These are phyloP conservation scores for Metridium senile DNA, from an alignment of 92 coral and sea anemone species.

Conservation along the genomic window DNA sequence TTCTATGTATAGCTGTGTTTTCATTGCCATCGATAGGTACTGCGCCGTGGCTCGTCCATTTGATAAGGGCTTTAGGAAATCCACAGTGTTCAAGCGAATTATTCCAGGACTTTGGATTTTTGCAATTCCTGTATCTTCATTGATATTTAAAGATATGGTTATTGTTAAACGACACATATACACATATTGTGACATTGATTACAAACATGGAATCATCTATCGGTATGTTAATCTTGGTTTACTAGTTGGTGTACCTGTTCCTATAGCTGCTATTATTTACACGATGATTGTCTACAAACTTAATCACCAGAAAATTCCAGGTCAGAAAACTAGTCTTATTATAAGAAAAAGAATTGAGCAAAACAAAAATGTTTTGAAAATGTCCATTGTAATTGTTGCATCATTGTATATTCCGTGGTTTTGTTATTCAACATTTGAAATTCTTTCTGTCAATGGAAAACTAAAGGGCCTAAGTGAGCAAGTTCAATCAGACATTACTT, in stretches of 20 bases:
- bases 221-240: not conserved
- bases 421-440: not conserved
- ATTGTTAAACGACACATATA: not conserved
- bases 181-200: not conserved
- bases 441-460: not conserved
- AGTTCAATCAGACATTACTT: not conserved
- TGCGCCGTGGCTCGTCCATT: slow-evolving; percentile 12
- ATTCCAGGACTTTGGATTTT: slow-evolving; percentile 24
- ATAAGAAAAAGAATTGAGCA: not conserved
- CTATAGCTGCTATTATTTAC: not conserved
- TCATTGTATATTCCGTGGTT: not conserved
- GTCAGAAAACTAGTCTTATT: not conserved
- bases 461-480: not conserved
- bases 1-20: slow-evolving; percentile 5
- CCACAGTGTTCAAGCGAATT: not conserved
- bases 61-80: not conserved
- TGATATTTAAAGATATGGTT: not conserved
- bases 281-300: not conserved
- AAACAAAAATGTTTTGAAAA: slow-evolving; percentile 10
- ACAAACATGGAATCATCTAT: not conserved
- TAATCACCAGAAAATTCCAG: not conserved
- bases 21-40: slow-evolving; percentile 23
- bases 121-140: not conserved
- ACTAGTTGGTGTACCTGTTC: not conserved
- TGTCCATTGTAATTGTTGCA: not conserved